These are phyloP conservation scores for Nemoura dubitans DNA, from an alignment of 2,888 invertebrate genomes.

Conservation along the genomic window DNA sequence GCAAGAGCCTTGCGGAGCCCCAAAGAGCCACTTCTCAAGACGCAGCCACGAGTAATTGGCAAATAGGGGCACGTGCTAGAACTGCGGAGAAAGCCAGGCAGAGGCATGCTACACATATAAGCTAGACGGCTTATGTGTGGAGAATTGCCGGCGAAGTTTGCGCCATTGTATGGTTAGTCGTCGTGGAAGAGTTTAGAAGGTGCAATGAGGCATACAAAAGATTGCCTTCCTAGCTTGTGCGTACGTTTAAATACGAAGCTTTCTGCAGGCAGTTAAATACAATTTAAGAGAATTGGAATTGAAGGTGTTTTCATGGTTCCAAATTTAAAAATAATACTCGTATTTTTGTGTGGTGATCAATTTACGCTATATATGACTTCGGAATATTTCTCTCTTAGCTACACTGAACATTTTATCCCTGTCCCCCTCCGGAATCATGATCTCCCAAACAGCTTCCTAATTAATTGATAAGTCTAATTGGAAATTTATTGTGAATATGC, in stretches of 20 bases:
- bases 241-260: neutral
- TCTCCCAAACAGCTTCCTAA: too few relatives aligned
- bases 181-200: constrained; percentile 1
- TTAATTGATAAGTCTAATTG: too few relatives aligned
- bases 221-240: neutral
- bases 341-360: too few relatives aligned
- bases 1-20: constrained; percentile 38
- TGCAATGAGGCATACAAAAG: constrained; percentile 3
- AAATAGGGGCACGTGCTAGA: constrained; percentile 46
- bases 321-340: too few relatives aligned
- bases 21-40: constrained; percentile 49
- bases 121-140: constrained; percentile 20
- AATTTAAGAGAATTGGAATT: neutral
- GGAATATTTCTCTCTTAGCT: too few relatives aligned
- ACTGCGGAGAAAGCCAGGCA: constrained; percentile 31
- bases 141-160: constrained; percentile 36
- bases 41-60: constrained; percentile 48
- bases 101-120: neutral
- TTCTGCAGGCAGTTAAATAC: neutral
- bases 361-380: too few relatives aligned
- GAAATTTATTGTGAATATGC: too few relatives aligned
- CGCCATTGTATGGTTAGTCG: neutral
- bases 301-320: neutral
- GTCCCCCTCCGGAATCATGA: too few relatives aligned
- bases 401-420: too few relatives aligned